Base-by-base conservation (phyloP, 37 sponge, comb jelly and placozoan genomes). In the Axinella damicornis region DNA sequence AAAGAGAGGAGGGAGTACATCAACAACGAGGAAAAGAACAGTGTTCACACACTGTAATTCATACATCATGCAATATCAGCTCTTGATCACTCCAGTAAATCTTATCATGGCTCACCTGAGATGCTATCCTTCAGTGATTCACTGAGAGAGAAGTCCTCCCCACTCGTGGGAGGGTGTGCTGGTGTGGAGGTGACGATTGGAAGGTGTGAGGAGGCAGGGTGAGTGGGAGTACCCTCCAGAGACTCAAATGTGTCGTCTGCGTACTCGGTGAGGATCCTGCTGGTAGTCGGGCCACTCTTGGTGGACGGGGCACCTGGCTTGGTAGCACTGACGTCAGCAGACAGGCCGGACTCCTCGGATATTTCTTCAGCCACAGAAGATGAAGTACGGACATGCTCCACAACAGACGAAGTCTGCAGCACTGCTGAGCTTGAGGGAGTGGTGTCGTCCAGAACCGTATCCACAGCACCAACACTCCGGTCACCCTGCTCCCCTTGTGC, bases 191-290 rank as follows among this genome's bases (percentile, higher is more conserved):
- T 25, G 60, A 15, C 27, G 40, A 22, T 61, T n/a, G n/a, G n/a
- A n/a, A n/a, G n/a, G 84, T 40, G 75, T 19, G 40, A 31, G 22
- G 53, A 25, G 34, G 39, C 24, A 35, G 32, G 37, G 46, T 22
- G 59, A 17, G 57, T 0, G 34, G 32, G 38, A 12, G 59, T 55
- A 28, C 30, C 20, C 2, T 32, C 6, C 2, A 68, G 9, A 20
- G 76, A 33, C 80, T 79, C 87, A 33, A 86, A 86, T 16, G 87
- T 79, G 36, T 86, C 80, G 14, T 63, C 53, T 21, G 62, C 59
- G 55, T 86, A 86, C 17, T 78, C 80, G 0, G 59, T 30, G 0
- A 18, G 69, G 13, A 69, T 36, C 20, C n/a, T 69, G 40, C 46
- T 19, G 24, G 60, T 70, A 58, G 61, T 37, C 0, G 72, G 24